Percentiles rank a stretch among this genome's conserved stretches.
Evolutionary conservation across 1,140 invertebrate species (phyloP).

Genomic region (Drosophila micromelanica): DNA sequence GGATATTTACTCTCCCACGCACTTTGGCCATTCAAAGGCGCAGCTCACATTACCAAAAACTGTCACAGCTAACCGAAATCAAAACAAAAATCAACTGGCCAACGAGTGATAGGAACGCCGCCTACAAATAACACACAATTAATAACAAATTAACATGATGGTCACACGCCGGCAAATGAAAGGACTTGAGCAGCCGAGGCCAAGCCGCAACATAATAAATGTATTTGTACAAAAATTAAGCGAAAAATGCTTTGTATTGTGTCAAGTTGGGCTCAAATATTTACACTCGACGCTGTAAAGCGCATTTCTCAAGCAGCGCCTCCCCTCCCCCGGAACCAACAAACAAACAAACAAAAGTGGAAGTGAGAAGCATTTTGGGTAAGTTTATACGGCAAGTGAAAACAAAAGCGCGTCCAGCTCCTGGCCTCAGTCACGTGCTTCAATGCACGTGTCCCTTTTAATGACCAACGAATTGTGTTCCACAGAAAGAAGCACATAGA

Average conservation of each 20-base stretch:
- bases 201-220: conserved; percentile 66
- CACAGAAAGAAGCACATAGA: conserved; percentile 6
- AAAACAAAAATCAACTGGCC: conserved; percentile 50
- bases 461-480: conserved; percentile 80
- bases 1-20: conserved; percentile 38
- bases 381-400: conserved; percentile 45
- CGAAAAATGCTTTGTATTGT: conserved; percentile 71
- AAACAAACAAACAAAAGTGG: conserved; percentile 58
- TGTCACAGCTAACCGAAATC: conserved; percentile 43
- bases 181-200: conserved; percentile 32
- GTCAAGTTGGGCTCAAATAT: conserved; percentile 73
- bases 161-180: conserved; percentile 58
- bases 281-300: conserved; percentile 67
- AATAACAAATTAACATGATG: conserved; percentile 84
- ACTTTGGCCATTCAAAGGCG: neutral
- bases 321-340: neutral
- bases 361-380: conserved; percentile 25
- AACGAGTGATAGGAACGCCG: conserved; percentile 18
- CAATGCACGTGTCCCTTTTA: conserved; percentile 83
- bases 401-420: conserved; percentile 62
- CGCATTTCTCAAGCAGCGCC: conserved; percentile 55
- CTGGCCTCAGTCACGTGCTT: conserved; percentile 76
- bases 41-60: conserved; percentile 44
- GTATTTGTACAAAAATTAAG: conserved; percentile 80
- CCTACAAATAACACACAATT: conserved; percentile 68